Evolutionary conservation across 2,888 invertebrate genomes (phyloP), one percentile per base, ranked within the genome.

Genomic region (Parelbella ahira): DNA sequence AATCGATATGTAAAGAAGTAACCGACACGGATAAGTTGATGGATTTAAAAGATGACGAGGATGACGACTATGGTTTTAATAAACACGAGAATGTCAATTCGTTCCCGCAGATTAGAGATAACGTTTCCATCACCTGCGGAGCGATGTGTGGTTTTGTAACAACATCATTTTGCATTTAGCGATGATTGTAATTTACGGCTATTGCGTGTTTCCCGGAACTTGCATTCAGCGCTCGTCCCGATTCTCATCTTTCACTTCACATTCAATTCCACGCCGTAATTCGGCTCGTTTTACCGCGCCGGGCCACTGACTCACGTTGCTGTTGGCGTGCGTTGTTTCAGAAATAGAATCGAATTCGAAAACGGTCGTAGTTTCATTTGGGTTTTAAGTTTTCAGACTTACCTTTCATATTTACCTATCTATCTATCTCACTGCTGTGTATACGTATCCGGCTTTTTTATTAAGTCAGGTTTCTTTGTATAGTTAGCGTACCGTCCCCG

Each of bases 201-300:
- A 42, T 42, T 42, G 34, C 41, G 41, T 21, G 41, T 63, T 71
- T 79, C 72, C 77, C 63, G 78, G 69, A 72, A 76, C 61, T 57
- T 51, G 53, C 56, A 62, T 65, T 66, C 54, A 65, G 20, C 27
- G 42, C 28, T 28, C 21, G 56, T 68, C 64, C 64, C 62, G 56
- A 58, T 70, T 71, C 74, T 77, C 76, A 70, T 69, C 62, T 70
- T 73, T 67, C 71, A 68, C 46, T 54, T 51, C 53, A 50, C 52
- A 50, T 58, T 57, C 53, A 60, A 54, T 60, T 56, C 56, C 51
- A 54, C n/a, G n/a, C 49, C 55, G 50, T 61, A 63, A 77, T 76
- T 65, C 68, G 62, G 74, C 70, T 68, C 72, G 61, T 57, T 67
- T 55, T 60, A 51, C 58, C 15, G 54, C 56, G 47, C 54, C 57